Base-by-base conservation (phyloP, 1,140 invertebrate genomes). In the Delia radicum region DNA sequence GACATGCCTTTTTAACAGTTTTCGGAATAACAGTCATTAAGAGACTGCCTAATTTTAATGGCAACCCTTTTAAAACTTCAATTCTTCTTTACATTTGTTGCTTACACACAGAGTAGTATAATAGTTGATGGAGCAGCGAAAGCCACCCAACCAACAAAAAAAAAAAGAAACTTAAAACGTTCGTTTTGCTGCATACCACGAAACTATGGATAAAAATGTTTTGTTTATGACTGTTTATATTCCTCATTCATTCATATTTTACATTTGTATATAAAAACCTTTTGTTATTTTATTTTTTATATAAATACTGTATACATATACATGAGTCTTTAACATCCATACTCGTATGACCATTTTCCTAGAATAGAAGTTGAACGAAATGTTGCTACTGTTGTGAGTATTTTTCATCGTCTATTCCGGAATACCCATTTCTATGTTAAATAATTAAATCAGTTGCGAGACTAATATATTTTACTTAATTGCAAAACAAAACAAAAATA, bases 381-480 rank as follows among this genome's bases (percentile, higher is more conserved):
- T 33, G n/a, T 31, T 42, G n/a, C 3, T 10, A 42, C 37, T 10
- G n/a, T 33, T 5, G 31, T 71, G 24, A 26, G 2, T 33, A 42
- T 42, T 72, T 13, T 18, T 48, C 8, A 26, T 26, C n/a, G 29
- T 29, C 21, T 73, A 27, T 26, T 7, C 37, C 31, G 4, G 15
- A 29, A 33, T 33, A 29, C 28, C 29, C 65, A 69, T 69, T 82
- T 83, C 82, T 84, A 84, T 81, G 81, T 84, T 84, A 80, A 84
- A 84, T 84, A 84, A 84, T 84, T 84, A 84, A 84, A 84, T 84
- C 82, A 81, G 80, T 80, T 82, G 80, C 80, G 80, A 82, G 82
- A 84, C 82, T 82, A 84, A 84, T 84, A 84, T 84, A 81, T 84
- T 84, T 82, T 79, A 80, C 81, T 82, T 82, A 82, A 84, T 84